phyloP scores from a whole-genome alignment of 2,113 vertebrate species.

The Actenoides hombroni region DNA sequence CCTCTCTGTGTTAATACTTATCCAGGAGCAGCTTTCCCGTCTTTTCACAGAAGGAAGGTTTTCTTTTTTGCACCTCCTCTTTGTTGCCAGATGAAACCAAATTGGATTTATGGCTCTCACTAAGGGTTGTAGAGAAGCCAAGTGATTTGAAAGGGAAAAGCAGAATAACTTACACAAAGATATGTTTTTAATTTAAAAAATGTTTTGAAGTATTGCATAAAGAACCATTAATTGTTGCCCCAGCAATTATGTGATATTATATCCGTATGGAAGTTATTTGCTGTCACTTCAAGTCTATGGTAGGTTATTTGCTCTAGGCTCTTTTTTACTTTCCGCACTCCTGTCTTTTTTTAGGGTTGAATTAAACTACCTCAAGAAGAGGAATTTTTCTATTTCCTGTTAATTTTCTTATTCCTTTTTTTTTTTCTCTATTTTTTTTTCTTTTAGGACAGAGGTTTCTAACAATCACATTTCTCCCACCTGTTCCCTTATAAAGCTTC shows the following conservation, averaged over 20 bases:
- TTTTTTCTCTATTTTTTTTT: not conserved
- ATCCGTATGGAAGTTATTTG: not conserved
- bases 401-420: conserved; percentile 31
- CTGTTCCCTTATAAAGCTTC: not conserved
- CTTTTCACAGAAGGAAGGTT: not conserved
- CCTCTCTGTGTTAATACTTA: not conserved
- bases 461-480: not conserved
- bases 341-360: not conserved
- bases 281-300: not conserved
- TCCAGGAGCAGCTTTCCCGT: not conserved
- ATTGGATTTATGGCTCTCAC: not conserved
- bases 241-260: not conserved
- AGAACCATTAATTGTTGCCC: not conserved
- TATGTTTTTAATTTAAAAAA: conserved; percentile 20
- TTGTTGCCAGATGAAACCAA: conserved; percentile 8
- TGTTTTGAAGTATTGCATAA: conserved; percentile 32
- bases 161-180: not conserved
- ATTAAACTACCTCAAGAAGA: conserved; percentile 23
- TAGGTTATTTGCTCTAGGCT: conserved; percentile 10
- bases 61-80: not conserved
- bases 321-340: not conserved
- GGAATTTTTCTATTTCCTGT: conserved; percentile 53
- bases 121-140: not conserved
- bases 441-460: not conserved
- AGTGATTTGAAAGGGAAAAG: conserved; percentile 5